Conservation (phyloP, 2,888 invertebrate genomes). For the Vannuccia rotundouncinata region DNA sequence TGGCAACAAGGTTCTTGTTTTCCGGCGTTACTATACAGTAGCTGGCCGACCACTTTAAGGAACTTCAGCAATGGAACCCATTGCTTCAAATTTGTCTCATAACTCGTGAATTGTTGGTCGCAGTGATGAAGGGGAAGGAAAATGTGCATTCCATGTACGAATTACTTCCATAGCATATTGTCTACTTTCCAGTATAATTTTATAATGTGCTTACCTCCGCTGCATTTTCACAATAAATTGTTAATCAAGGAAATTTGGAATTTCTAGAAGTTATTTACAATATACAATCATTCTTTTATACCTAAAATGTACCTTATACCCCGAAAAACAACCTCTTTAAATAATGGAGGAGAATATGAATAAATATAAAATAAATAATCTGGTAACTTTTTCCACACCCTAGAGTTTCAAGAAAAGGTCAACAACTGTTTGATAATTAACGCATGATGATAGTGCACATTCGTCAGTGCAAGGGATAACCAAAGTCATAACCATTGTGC, state of each 20-base stretch:
- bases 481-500: no score
- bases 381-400: neutral
- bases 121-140: neutral
- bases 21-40: no score
- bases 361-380: neutral
- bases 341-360: neutral
- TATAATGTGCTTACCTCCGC: no score
- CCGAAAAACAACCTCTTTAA: no score
- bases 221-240: no score
- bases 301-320: no score
- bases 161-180: neutral
- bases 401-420: neutral
- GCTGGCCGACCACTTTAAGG: neutral
- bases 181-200: no score
- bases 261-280: no score
- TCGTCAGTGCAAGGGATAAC: constrained; percentile 15
- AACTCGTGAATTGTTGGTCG: neutral
- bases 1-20: no score
- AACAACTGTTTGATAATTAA: constrained; percentile 14
- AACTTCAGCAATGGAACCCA: neutral
- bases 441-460: constrained; percentile 12
- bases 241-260: no score
- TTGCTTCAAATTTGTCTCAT: neutral
- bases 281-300: no score
- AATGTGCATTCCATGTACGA: neutral